Evolutionary conservation across 2,888 invertebrate genomes (phyloP), one percentile per base, ranked within the genome.

Genomic region (Oscheius sp.): DNA sequence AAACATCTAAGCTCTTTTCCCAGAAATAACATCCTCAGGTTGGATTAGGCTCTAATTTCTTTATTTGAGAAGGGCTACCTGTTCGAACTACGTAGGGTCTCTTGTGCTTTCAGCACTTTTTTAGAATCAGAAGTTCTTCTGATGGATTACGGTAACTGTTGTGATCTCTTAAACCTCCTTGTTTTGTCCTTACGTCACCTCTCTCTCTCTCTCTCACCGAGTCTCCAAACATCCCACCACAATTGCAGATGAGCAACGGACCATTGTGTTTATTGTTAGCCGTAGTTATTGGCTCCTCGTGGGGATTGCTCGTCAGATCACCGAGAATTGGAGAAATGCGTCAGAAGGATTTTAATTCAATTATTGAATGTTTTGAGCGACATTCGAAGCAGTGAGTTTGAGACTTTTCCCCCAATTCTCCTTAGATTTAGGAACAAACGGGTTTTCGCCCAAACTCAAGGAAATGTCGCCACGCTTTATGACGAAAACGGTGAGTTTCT

Each of bases 361-460:
- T 55, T 29, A 45, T 66, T 45, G 55, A 66, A 12, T 66, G 66
- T 29, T 66, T 66, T 20, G 57, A 66, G 45, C 17, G 39, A 27
- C 66, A 66, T 55, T 55, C 66, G 15, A 27, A 66, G 39, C 66
- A 66, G 66, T 66, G 29, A 66, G 66, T 66, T 20, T 31, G 10
- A 15, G n/a, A n/a, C n/a, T n/a, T n/a, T n/a, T n/a, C n/a, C n/a
- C n/a, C n/a, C 33, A 20, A 5, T 57, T 46, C n/a, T 2, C 25
- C 15, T 27, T 37, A 65, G 70, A 46, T 70, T 65, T 42, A 65
- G 65, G 37, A 46, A 65, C 50, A 70, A 68, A 39, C 68, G 68
- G 10, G 61, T 68, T 15, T 68, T 61, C 50, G 68, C 68, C 20
- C 58, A 63, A n/a, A 48, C 68, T 34, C 58, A 68, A 20, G 68